Evolutionary conservation across 1,140 invertebrate genomes (phyloP).

Genomic region (Acromyrmex echinatior): DNA sequence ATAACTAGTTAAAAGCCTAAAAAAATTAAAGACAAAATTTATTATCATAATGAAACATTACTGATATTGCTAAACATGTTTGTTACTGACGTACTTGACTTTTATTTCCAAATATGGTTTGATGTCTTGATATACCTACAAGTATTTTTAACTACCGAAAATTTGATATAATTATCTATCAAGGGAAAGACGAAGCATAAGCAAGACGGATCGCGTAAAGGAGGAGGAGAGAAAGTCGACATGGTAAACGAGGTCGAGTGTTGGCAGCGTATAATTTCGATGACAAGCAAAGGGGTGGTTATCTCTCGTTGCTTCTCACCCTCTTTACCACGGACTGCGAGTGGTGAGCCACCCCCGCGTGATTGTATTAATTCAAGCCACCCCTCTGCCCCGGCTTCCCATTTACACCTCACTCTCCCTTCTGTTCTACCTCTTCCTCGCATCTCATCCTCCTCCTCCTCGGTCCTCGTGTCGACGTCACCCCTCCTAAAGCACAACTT

Average conservation of each 20-base stretch:
- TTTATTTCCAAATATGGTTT: conserved; percentile 60
- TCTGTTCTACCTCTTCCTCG: conserved; percentile 65
- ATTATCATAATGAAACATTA: background rate
- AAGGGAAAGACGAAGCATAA: conserved; percentile 29
- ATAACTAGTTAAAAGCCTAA: background rate
- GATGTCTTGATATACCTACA: conserved; percentile 17
- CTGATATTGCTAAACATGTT: conserved; percentile 6
- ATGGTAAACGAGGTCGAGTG: conserved; percentile 76
- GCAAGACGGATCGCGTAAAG: background rate
- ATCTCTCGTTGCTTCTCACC: conserved; percentile 68
- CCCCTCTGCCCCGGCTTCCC: conserved; percentile 76
- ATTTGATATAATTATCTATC: conserved; percentile 20
- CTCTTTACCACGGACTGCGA: conserved; percentile 69
- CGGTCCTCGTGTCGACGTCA: conserved; percentile 34
- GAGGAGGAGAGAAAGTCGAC: conserved; percentile 50
- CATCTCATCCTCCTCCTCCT: conserved; percentile 21
- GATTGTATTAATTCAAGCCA: conserved; percentile 85
- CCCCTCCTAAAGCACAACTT: conserved; percentile 84
- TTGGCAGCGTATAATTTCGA: conserved; percentile 78
- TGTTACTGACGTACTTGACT: conserved; percentile 56
- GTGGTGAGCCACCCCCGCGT: conserved; percentile 69
- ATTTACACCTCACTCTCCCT: conserved; percentile 71
- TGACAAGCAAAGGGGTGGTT: conserved; percentile 79
- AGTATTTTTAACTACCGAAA: conserved; percentile 36
- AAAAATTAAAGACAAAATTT: background rate